Base-by-base conservation (phyloP, 53 echinoderm and acorn worm species). In the Echinometra lucunter region DNA sequence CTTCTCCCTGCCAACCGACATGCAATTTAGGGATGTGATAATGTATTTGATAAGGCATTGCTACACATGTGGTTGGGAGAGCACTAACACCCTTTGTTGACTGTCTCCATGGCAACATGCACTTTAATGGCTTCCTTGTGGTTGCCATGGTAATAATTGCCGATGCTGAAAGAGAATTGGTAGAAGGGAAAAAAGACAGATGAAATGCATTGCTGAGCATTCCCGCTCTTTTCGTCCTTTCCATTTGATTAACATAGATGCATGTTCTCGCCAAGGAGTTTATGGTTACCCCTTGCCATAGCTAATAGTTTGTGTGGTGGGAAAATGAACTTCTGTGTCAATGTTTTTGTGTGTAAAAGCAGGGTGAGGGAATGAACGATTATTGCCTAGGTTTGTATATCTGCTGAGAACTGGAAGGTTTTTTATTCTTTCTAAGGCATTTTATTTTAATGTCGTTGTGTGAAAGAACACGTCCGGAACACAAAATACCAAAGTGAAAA, bases 111-210 rank as follows among this genome's bases (percentile, higher is more conserved):
- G 88, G 49, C 55, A 88, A 88, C 88, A 12, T 56, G 56, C 49
- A 88, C 88, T 88, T 49, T 88, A 88, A 88, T 88, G 88, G 88
- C 56, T 88, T 88, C 55, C 56, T 34, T 55, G 1, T 34, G 27
- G 88, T 88, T 53, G 55, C 56, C 88, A 88, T 88, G 56, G 88
- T 17, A 17, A 88, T 88, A 88, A 88, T 88, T 88, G 55, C 88
- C 56, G 55, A 30, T 88, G 56, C 13, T 11, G 88, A 55, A 55
- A 55, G 56, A 28, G 34, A 49, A 88, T 16, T 55, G 88, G 13
- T 28, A n/a, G 88, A 30, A 88, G 10, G 18, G 88, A 49, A 88
- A 3, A 15, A 88, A 56, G 53, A 88, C 53, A 83, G 28, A 17
- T 49, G n/a, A 19, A 11, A 55, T 6, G 78, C 88, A n/a, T 56